A percentile compares a stretch with the other conserved stretches of the same genome.
These are phyloP conservation scores for Lepidothrix coronata DNA, from an alignment of 2,113 vertebrate species.

Conservation along the genomic window DNA sequence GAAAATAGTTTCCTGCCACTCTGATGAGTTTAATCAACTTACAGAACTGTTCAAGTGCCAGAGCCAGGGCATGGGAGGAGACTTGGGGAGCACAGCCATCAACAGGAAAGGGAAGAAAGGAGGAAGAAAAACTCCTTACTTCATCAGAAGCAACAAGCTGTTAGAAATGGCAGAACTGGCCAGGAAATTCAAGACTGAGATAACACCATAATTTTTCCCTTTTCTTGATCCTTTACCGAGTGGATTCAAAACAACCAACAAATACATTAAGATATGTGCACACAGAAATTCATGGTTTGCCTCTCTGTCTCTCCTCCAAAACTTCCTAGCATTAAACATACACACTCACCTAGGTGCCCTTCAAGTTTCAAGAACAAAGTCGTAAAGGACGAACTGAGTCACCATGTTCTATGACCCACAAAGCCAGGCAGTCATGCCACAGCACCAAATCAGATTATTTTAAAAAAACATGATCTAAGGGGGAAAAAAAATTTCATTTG, in stretches of 20 bases:
- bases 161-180: background rate
- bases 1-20: background rate
- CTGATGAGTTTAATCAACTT: background rate
- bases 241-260: background rate
- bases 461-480: background rate
- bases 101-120: constrained; percentile 37
- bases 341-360: background rate
- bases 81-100: background rate
- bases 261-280: rapidly evolving
- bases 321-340: background rate
- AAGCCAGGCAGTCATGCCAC: background rate
- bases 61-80: background rate
- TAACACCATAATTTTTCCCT: background rate
- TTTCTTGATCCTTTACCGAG: background rate
- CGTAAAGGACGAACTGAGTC: background rate
- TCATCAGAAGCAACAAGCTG: background rate
- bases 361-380: background rate
- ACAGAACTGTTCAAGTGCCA: background rate
- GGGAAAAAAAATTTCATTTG: background rate
- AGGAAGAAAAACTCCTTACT: constrained; percentile 1
- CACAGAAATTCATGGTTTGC: background rate
- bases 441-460: background rate
- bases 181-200: background rate
- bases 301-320: background rate
- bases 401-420: background rate